Evolutionary conservation across 2,888 invertebrate genomes (phyloP), one percentile per base, ranked within the genome.

Genomic region (Ypsolopha sequella): DNA sequence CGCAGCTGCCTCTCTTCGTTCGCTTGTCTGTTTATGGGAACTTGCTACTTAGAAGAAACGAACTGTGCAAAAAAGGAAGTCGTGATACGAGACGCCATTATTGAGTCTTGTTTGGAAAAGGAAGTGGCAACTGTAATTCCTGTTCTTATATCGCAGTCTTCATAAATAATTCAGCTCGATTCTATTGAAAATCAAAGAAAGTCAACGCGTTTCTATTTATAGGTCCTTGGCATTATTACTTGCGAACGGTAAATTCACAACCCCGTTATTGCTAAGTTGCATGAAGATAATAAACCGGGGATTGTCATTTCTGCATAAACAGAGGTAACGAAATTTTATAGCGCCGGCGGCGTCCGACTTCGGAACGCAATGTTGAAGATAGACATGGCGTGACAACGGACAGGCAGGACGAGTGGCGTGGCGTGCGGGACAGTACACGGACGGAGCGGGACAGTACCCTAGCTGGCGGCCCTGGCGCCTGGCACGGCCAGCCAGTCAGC

Each of bases 371-470:
- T 4, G 41, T 53, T 50, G 55, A 46, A 41, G 53, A n/a, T n/a
- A n/a, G n/a, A 11, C 46, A 59, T 79, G 65, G 76, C 82, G 84
- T 82, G 82, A 79, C 76, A 69, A 65, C 70, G 63, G 68, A 81
- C 77, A 77, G 82, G 77, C 79, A 75, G 73, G 70, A 47, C 47
- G 41, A 38, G 36, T n/a, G 35, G 33, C 10, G 51, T 43, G 39
- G 66, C 63, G 64, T 61, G 62, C 63, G 70, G 59, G 54, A 60
- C 75, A 78, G 69, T 82, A 80, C 72, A 80, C 81, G 70, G 69
- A 24, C 66, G 63, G 63, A 61, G 62, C 63, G 70, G 59, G 55
- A 60, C 75, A 78, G 68, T 14, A 11, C 13, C 43, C 13, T 24
- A 4, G 36, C 24, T 24, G 24, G 36, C 24, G 50, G 51, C 35